Evolutionary conservation across 2,797 vertebrate species (phyloP).

Genomic region (Chrosomus eos): DNA sequence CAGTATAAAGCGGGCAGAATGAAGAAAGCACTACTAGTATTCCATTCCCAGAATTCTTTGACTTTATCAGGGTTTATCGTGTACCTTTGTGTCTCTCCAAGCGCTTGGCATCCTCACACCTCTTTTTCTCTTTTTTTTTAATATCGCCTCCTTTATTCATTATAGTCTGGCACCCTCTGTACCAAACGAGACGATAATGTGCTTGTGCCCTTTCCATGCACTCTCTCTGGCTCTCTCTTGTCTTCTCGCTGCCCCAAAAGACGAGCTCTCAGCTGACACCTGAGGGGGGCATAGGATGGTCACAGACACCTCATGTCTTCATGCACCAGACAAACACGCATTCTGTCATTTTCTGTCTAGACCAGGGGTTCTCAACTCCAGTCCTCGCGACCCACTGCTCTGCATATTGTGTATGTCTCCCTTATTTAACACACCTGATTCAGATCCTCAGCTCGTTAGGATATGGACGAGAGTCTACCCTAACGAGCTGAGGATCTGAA

Average conservation of each 20-base stretch:
- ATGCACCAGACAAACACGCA: constrained; percentile 26
- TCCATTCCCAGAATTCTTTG: neutral
- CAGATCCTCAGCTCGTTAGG: no score
- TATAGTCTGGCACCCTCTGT: constrained; percentile 47
- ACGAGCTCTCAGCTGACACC: constrained; percentile 36
- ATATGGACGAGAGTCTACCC: no score
- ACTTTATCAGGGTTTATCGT: constrained; percentile 16
- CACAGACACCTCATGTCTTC: constrained; percentile 44
- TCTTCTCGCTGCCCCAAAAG: constrained; percentile 18
- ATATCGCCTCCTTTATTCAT: constrained; percentile 39
- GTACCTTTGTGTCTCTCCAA: constrained; percentile 26
- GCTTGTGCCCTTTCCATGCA: constrained; percentile 38
- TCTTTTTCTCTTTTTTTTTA: constrained; percentile 18
- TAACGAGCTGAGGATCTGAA: no score
- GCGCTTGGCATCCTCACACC: constrained; percentile 17
- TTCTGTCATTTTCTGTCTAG: constrained; percentile 18
- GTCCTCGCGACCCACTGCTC: no score
- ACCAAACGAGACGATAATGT: constrained; percentile 44
- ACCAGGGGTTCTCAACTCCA: no score
- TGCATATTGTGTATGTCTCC: no score
- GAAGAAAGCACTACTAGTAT: neutral
- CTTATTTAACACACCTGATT: no score
- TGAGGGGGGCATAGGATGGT: constrained; percentile 44
- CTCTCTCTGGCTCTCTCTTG: constrained; percentile 25
- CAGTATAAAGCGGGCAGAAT: neutral